Base-by-base conservation (phyloP, 2,888 invertebrate species). In the Saturnia japonica region DNA sequence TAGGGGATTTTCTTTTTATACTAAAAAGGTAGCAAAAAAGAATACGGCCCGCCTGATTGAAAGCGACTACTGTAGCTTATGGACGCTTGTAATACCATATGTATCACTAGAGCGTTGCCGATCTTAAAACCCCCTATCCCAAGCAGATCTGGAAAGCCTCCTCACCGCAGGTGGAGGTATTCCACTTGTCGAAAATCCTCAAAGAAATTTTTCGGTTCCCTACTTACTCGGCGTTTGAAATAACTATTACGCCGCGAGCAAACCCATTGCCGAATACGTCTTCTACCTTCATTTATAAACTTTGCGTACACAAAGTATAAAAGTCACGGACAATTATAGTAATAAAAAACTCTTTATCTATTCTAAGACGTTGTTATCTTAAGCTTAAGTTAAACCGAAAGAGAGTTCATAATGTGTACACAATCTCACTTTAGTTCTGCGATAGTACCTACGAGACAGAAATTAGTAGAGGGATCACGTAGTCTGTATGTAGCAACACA, bases 401-500 rank as follows among this genome's bases (percentile, higher is more conserved):
- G 70, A 70, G 64, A 70, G 66, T 25, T 70, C 70, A 70, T 70
- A 70, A 66, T 54, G 54, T 76, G 73, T 75, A 76, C 75, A 76
- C 77, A 80, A 82, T 82, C 78, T 82, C 74, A 75, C 68, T 73
- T 69, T 75, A 77, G 75, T 81, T 76, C 73, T 60, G 57, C 71
- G 80, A 80, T 78, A 78, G 73, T 47, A n/a, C n/a, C n/a, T n/a
- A 74, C 72, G 34, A 68, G 77, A 73, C 72, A 70, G 74, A 73
- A 78, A 80, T 85, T 82, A 79, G 81, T 79, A 81, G 74, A 12
- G 57, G 73, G 76, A 77, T 85, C 85, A 86, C 86, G 86, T 85
- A 74, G 70, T 68, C 70, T 67, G 68, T 25, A 40, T 67, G 68
- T 25, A 40, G 70, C 60, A 62, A 54, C 67, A 69, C 69, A 77